Base-by-base conservation (phyloP, 2,888 invertebrate genomes). In the Polymixis lichenea region DNA sequence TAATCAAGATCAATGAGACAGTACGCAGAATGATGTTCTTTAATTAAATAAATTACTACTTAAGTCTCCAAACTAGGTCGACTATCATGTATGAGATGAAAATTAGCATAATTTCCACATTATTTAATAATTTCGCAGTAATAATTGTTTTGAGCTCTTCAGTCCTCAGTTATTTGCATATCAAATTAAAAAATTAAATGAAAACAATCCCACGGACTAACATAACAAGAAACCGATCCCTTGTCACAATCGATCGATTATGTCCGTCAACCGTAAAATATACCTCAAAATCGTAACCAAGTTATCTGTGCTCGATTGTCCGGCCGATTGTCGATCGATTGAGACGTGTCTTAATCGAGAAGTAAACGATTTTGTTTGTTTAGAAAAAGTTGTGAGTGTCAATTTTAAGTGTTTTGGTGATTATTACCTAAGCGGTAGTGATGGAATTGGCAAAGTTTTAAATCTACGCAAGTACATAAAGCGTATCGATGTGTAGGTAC, bases 191-290 rank as follows among this genome's bases (percentile, higher is more conserved):
- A 87, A 87, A 88, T 86, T 88, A 88, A 89, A 85, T 89, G 77
- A 80, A 83, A 90, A 90, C 90, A 92, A 90, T 94, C 94, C 90
- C 93, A 94, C 94, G 93, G 79, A 80, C 87, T 93, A 89, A 92
- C 91, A 92, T 94, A 89, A 92, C 94, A 90, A 84, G 94, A 93
- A 96, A 92, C 93, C 87, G 94, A 95, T 95, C 94, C 93, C 93
- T 93, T 94, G 96, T 95, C 94, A 95, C 96, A 96, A 95, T 89
- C 91, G 92, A 95, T 94, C 95, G 95, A 91, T 90, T 93, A 92
- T 91, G 90, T 89, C 84, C 90, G 90, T 91, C 90, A 89, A 96
- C 93, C 96, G 95, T 96, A 95, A 96, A 96, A 96, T 95, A 93
- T 94, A 95, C 94, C 94, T 95, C 95, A 95, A 96, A 96, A 95